phyloP scores from a whole-genome alignment of 2,888 invertebrate genomes.

The Hanleya hanleyi region DNA sequence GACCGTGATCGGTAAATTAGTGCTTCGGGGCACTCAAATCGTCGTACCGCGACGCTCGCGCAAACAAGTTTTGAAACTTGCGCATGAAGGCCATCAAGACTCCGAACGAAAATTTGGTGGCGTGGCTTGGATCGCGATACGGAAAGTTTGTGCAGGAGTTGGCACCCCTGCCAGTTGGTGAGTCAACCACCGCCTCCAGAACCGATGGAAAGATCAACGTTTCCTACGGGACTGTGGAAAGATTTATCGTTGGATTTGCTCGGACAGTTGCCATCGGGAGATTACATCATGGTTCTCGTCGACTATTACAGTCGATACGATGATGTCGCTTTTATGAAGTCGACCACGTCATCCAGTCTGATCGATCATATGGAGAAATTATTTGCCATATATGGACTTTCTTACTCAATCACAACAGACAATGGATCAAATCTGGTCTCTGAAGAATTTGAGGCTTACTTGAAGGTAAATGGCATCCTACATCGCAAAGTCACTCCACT shows the following conservation, averaged over 20 bases:
- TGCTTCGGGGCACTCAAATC: constrained; percentile 14
- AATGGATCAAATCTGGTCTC: constrained; percentile 39
- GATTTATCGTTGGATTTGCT: constrained; percentile 37
- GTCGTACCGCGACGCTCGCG: constrained; percentile 9
- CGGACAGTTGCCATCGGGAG: constrained; percentile 38
- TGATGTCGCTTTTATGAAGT: constrained; percentile 30
- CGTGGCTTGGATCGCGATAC: constrained; percentile 6
- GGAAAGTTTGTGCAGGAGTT: neutral
- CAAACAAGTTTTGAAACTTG: constrained; percentile 2
- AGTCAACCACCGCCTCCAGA: neutral
- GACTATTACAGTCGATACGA: constrained; percentile 45
- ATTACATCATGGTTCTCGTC: constrained; percentile 35
- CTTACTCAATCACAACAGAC: constrained; percentile 33
- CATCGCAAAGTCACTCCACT: constrained; percentile 35
- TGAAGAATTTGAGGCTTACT: constrained; percentile 26
- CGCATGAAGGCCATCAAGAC: constrained; percentile 25
- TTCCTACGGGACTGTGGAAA: constrained; percentile 39
- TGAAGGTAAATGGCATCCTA: constrained; percentile 29
- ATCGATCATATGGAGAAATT: constrained; percentile 30
- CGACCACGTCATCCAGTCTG: constrained; percentile 32
- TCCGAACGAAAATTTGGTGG: constrained; percentile 15
- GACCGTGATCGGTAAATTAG: constrained; percentile 9
- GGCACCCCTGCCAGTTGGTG: constrained; percentile 12
- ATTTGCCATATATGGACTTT: constrained; percentile 36
- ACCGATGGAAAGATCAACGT: constrained; percentile 30